These are phyloP conservation scores for Spongia lamella DNA, from an alignment of 37 sponge, comb jelly and placozoan species.

Conservation along the genomic window DNA sequence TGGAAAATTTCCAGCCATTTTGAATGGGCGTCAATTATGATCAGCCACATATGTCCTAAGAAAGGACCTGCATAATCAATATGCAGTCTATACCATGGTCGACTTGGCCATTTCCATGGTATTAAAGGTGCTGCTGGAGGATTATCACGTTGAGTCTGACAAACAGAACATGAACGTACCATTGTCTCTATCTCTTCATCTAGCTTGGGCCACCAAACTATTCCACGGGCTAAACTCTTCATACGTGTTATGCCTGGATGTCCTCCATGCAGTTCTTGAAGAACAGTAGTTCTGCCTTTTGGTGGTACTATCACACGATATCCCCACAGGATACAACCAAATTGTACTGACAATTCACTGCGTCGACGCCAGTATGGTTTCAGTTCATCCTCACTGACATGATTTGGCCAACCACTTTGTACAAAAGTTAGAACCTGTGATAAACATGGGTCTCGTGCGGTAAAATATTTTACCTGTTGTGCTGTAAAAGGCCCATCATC, in stretches of 20 bases:
- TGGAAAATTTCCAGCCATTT: not conserved
- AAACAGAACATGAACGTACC: not conserved
- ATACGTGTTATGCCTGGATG: conserved; percentile 21
- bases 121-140: conserved; percentile 8
- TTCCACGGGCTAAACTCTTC: conserved; percentile 18
- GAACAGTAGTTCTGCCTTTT: no score
- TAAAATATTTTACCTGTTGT: not conserved
- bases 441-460: not conserved
- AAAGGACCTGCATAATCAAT: no score
- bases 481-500: not conserved
- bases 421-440: conserved; percentile 3
- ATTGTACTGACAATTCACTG: conserved; percentile 6
- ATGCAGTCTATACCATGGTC: not conserved
- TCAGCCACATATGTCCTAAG: not conserved
- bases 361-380: not conserved
- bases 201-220: conserved; percentile 29
- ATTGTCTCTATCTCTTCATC: conserved; percentile 12
- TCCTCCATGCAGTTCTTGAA: conserved; percentile 8
- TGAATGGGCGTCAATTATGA: conserved; percentile 1
- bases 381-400: not conserved
- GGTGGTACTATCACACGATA: no score
- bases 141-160: not conserved
- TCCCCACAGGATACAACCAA: conserved; percentile 43
- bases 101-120: not conserved
- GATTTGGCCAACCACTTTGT: not conserved